These are phyloP conservation scores for Dryoscopus gambensis DNA, from an alignment of 2,113 vertebrate species.

Conservation along the genomic window DNA sequence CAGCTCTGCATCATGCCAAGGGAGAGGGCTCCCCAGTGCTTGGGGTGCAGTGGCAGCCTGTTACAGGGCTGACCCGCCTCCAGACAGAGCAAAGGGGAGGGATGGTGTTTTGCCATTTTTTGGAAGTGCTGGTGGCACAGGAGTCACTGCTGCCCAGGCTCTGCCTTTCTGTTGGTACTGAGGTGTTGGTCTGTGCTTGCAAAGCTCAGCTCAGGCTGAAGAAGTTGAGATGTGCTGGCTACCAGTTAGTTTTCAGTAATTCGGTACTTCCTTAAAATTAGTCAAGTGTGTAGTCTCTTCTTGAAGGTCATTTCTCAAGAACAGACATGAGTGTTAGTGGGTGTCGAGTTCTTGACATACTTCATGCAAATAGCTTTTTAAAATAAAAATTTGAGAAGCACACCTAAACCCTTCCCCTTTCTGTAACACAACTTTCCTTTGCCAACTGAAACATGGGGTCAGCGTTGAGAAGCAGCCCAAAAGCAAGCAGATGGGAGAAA, in stretches of 20 bases:
- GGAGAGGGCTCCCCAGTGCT: not conserved
- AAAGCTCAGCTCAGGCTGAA: not conserved
- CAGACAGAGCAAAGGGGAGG: not conserved
- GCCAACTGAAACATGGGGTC: not conserved
- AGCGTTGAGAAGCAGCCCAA: not conserved
- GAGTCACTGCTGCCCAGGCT: not conserved
- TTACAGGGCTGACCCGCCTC: not conserved
- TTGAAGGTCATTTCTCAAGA: slow-evolving; percentile 30
- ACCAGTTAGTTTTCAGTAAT: slow-evolving; percentile 15
- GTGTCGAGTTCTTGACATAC: slow-evolving; percentile 29
- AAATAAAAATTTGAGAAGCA: slow-evolving; percentile 47
- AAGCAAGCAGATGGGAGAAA: not conserved
- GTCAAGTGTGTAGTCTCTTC: slow-evolving; percentile 32
- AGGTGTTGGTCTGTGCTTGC: not conserved
- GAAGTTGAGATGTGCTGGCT: not conserved
- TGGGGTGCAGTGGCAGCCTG: not conserved
- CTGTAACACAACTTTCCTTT: not conserved
- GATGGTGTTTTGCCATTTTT: not conserved
- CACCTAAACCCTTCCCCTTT: not conserved
- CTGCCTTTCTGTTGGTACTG: not conserved
- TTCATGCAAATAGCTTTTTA: slow-evolving; percentile 62
- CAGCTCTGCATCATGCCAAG: not conserved
- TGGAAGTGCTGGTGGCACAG: not conserved
- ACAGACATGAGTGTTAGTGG: not conserved
- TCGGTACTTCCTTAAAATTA: slow-evolving; percentile 69